phyloP scores from a whole-genome alignment of 2,888 invertebrate species.

The Sepioteuthis lessoniana region DNA sequence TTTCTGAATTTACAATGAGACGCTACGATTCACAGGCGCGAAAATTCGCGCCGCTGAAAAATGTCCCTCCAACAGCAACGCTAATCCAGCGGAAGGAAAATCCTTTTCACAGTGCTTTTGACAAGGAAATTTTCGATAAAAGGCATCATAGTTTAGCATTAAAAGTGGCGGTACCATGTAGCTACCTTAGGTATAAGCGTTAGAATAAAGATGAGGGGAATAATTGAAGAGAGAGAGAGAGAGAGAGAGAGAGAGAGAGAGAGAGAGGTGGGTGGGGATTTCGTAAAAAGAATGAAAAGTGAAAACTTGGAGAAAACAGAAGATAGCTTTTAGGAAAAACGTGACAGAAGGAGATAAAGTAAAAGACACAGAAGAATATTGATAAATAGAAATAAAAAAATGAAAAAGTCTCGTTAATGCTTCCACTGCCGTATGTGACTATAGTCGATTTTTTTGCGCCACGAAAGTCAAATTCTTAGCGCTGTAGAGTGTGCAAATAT shows the following conservation, averaged over 20 bases:
- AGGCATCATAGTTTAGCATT: not conserved
- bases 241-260: not conserved
- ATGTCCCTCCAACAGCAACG: not conserved
- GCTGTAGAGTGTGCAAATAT: too few species aligned
- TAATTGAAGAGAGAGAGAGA: not conserved
- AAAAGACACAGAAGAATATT: not conserved
- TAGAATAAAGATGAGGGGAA: not conserved
- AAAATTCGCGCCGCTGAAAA: slow-evolving; percentile 13
- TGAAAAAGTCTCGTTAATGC: too few species aligned
- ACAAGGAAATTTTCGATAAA: not conserved
- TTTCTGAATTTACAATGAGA: slow-evolving; percentile 8
- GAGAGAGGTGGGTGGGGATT: not conserved
- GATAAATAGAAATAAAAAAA: too few species aligned
- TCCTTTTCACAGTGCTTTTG: not conserved
- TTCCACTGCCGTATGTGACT: too few species aligned
- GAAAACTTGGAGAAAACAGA: not conserved
- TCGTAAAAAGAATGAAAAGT: not conserved
- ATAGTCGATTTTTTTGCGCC: too few species aligned
- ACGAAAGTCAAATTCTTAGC: too few species aligned
- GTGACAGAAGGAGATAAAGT: not conserved
- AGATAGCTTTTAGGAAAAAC: too few species aligned
- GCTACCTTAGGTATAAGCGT: not conserved
- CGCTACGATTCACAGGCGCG: not conserved
- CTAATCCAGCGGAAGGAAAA: not conserved
- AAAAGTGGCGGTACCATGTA: not conserved